Base-by-base conservation (phyloP, 2,797 vertebrate species). In the Crocidura indochinensis region DNA sequence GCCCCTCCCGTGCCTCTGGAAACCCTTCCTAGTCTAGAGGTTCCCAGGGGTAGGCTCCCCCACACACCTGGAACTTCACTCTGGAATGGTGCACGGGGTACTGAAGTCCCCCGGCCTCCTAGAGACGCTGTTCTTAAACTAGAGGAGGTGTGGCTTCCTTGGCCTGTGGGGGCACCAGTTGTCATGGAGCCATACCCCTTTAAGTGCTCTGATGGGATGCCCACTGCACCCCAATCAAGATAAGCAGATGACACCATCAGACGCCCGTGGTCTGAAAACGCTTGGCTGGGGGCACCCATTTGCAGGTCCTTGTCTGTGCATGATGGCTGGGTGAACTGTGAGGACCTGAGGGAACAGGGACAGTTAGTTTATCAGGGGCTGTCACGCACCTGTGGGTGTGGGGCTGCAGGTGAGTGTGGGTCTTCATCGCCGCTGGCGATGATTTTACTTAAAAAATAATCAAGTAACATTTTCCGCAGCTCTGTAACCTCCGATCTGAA, bases 41-140 rank as follows among this genome's bases (percentile, higher is more conserved):
- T 9, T n/a, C 77, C 67, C 31, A 15, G n/a, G 80, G 46, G 26
- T 38, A 38, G 38, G 38, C 5, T 38, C 38, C 38, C 38, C 38
- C 38, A 38, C 38, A 38, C 38, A 38, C 38, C 38, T 38, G 38
- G 38, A 38, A 38, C 38, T 38, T 38, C 38, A 2, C 38, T 38
- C 38, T 38, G 38, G 38, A 38, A 38, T 38, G 38, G 38, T 38
- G 38, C 38, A 38, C 2, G 38, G 38, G 38, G 38, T 38, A 38
- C 38, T 38, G 2, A 38, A 2, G 38, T 38, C 38, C 38, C 38
- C 38, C 38, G 38, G 38, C 38, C 1, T 74, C 11, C 3, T 6
- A 47, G 38, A 72, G 88, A 83, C 47, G 90, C 44, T 6, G 10
- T 84, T 56, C 51, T 68, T 19, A 73, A 80, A 77, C 91, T 24